These are phyloP conservation scores for Sesia bembeciformis DNA, from an alignment of 2,888 invertebrate genomes.

Conservation along the genomic window DNA sequence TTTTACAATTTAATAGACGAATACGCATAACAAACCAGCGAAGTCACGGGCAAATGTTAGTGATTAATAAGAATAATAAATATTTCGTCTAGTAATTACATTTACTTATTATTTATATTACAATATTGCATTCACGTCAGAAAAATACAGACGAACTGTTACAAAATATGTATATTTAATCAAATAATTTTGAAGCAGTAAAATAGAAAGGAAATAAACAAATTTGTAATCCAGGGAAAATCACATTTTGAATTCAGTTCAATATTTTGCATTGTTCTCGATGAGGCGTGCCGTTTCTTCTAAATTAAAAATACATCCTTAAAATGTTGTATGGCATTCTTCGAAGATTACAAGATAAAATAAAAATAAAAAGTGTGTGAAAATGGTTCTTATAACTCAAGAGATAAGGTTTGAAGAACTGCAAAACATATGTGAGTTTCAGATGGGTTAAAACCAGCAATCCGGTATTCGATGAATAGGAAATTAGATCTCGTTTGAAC, in stretches of 20 bases:
- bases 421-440: background rate
- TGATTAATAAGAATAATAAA: too few species aligned
- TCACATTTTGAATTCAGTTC: constrained; percentile 52
- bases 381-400: background rate
- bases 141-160: too few species aligned
- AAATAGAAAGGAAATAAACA: too few species aligned
- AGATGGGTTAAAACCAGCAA: constrained; percentile 22
- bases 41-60: too few species aligned
- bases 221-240: constrained; percentile 13
- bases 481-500: constrained; percentile 46
- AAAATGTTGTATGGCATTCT: constrained; percentile 38
- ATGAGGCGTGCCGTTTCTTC: constrained; percentile 30
- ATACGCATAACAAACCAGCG: too few species aligned
- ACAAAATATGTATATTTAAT: too few species aligned
- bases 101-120: too few species aligned
- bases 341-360: background rate
- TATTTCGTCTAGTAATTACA: too few species aligned
- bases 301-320: constrained; percentile 18
- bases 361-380: background rate
- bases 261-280: constrained; percentile 47
- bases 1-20: too few species aligned
- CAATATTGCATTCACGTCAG: too few species aligned
- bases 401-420: background rate
- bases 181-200: too few species aligned
- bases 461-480: constrained; percentile 48